These are phyloP conservation scores for Rhyacophila evoluta DNA, from an alignment of 2,888 invertebrate species.

Conservation along the genomic window DNA sequence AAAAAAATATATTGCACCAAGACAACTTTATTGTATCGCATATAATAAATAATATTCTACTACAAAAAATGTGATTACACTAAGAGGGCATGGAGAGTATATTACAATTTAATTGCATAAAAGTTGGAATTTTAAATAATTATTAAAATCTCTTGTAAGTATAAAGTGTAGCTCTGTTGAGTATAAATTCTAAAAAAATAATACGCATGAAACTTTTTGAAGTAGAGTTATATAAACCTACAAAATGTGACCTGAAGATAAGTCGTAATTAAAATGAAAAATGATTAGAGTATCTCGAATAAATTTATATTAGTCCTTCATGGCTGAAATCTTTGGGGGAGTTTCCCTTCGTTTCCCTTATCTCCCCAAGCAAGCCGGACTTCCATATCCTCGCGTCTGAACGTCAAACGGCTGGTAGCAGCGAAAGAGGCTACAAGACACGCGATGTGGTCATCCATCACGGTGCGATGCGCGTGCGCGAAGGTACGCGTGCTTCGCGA, in stretches of 20 bases:
- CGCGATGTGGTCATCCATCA: constrained; percentile 24
- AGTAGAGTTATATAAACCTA: too few relatives aligned
- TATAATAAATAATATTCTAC: too few relatives aligned
- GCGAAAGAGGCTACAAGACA: not conserved
- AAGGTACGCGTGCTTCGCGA: constrained; percentile 14
- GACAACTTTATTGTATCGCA: too few relatives aligned
- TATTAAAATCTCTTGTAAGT: too few relatives aligned
- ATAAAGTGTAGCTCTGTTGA: too few relatives aligned
- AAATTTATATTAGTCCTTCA: not conserved
- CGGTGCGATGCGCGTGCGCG: constrained; percentile 6
- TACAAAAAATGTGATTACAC: too few relatives aligned
- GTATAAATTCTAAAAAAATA: too few relatives aligned
- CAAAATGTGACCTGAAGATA: not conserved
- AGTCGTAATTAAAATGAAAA: not conserved
- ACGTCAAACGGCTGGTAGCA: not conserved
- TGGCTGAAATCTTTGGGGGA: not conserved
- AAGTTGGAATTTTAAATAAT: too few relatives aligned
- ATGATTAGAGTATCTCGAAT: not conserved
- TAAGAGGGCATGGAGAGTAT: too few relatives aligned
- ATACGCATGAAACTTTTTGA: too few relatives aligned
- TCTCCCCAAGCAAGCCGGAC: not conserved
- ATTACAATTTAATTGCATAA: too few relatives aligned
- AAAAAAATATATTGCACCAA: too few relatives aligned
- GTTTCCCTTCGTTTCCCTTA: not conserved
- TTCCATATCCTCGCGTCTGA: constrained; percentile 19